Evolutionary conservation across 2,113 vertebrate species (phyloP), one percentile per base, ranked within the genome.

Genomic region (Hystrix cristata): DNA sequence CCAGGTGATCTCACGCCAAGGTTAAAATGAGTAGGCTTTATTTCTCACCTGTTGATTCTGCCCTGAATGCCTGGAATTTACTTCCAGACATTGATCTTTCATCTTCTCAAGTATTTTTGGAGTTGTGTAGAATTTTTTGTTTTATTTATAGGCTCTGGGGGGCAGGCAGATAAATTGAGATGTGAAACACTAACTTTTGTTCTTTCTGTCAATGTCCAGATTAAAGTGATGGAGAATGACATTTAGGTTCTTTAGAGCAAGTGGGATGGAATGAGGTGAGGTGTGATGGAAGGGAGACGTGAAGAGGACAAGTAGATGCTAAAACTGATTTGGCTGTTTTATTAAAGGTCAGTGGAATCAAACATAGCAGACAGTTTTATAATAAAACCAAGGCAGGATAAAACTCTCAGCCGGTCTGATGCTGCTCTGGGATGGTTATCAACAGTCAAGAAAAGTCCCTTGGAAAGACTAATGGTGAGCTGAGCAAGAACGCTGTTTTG

Each of bases 281-380:
- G 23, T 10, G 31, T 55, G 34, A 79, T 51, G 67, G 46, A 53
- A 55, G 57, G 57, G 48, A 67, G 55, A 12, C 21, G 53, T 2
- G n/a, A 85, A 51, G 57, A 84, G 71, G 93, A 64, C 34, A 69
- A 62, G 46, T 91, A 78, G 89, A 71, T 89, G n/a, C 57, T 43
- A 65, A 89, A 95, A 95, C 87, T 79, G 14, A 84, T 67, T 65
- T 48, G 83, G 14, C 65, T 69, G 86, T 62, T 91, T 93, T 84
- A 71, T 90, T 89, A 96, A 97, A 97, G 96, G 96, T 96, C 95
- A 97, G 87, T 60, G 92, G 87, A 95, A 78, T 96, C 90, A 87
- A 96, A 95, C 57, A 79, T 55, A 84, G 16, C 57, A 62, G 90
- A 83, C 57, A 84, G 59, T 43, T 95, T 87, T 81, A 55, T 67